These are phyloP conservation scores for Kuschelorhynchus macadamiae DNA, from an alignment of 2,888 invertebrate genomes.

Conservation along the genomic window DNA sequence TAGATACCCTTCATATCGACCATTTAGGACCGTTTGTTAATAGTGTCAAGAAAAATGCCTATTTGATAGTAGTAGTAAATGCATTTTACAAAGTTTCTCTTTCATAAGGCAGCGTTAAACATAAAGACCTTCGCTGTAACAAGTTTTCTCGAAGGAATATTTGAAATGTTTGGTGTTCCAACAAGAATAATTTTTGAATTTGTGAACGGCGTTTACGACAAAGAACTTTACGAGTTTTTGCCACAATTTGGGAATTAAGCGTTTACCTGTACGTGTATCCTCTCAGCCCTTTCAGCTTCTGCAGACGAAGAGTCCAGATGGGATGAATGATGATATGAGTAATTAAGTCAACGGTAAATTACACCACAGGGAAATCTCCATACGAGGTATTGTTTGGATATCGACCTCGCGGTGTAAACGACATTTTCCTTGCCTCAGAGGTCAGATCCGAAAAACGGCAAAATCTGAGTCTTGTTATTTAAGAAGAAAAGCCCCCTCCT, in stretches of 20 bases:
- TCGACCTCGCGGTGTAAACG: conserved; percentile 47
- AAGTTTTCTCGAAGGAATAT: conserved; percentile 15
- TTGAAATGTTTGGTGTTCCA: not conserved
- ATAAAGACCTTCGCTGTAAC: conserved; percentile 36
- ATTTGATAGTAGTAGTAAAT: conserved; percentile 47
- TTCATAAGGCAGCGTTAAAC: conserved; percentile 39
- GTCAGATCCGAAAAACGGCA: no score
- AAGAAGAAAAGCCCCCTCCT: no score
- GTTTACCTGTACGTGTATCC: conserved; percentile 51
- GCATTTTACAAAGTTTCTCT: conserved; percentile 52
- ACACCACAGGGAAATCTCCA: conserved; percentile 49
- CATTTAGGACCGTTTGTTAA: conserved; percentile 38
- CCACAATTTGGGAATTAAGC: conserved; percentile 47
- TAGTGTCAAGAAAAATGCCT: not conserved
- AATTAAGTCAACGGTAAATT: conserved; percentile 47
- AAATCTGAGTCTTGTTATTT: no score
- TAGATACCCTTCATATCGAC: conserved; percentile 58
- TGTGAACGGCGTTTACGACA: conserved; percentile 52
- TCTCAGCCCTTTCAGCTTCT: conserved; percentile 43
- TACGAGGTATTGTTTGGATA: conserved; percentile 55
- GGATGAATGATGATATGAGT: conserved; percentile 51
- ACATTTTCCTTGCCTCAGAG: conserved; percentile 39
- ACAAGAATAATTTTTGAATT: conserved; percentile 50
- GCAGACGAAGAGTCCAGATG: conserved; percentile 50
- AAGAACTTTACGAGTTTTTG: conserved; percentile 50